Conservation (phyloP, 2,113 vertebrate species). For the Oreochromis aureus region DNA sequence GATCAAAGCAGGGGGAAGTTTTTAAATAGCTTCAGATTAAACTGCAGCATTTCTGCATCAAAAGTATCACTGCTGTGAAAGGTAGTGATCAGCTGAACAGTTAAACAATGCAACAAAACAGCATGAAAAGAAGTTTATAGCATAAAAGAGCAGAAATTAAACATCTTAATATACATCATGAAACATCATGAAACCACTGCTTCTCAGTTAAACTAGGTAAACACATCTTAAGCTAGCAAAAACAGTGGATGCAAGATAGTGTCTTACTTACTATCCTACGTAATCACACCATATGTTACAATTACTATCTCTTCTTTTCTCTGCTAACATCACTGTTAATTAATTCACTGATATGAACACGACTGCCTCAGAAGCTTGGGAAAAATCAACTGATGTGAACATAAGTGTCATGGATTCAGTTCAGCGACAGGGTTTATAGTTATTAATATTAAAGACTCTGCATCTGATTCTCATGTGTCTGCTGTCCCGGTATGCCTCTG, state of each 20-base stretch:
- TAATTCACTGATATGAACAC: background rate
- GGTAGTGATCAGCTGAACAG: background rate
- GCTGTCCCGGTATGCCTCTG: background rate
- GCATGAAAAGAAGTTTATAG: background rate
- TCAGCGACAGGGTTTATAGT: conserved; percentile 13
- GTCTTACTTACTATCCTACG: background rate
- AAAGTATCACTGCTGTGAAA: background rate
- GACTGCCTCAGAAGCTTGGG: background rate
- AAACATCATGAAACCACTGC: background rate
- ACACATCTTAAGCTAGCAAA: background rate
- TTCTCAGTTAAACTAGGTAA: background rate
- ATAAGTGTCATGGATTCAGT: conserved; percentile 2
- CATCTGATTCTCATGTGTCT: conserved; percentile 6
- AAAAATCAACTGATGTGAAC: background rate
- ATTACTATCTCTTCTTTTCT: background rate
- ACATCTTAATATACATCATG: background rate
- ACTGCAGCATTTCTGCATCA: background rate
- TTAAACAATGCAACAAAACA: background rate
- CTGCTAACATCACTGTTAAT: background rate
- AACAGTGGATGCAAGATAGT: background rate
- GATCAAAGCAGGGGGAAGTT: background rate
- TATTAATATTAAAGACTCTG: conserved; percentile 46
- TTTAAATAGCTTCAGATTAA: background rate
- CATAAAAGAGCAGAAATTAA: background rate
- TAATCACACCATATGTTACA: conserved; percentile 14